Conservation (phyloP, 2,797 vertebrate species). For the Bucorvus abyssinicus region DNA sequence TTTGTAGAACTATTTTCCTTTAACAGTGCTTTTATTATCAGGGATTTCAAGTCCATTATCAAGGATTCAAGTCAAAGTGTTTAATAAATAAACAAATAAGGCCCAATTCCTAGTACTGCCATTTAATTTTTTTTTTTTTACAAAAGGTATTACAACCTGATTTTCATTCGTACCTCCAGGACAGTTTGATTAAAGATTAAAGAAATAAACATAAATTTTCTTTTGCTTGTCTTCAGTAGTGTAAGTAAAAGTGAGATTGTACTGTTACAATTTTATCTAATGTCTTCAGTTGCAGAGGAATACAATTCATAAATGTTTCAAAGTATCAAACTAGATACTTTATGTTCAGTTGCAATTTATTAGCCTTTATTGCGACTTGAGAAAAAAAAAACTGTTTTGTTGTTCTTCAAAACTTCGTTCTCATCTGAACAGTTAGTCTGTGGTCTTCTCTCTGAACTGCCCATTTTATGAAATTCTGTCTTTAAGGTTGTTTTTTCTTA, state of each 20-base stretch:
- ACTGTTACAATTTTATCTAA: background rate
- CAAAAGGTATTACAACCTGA: rapidly evolving
- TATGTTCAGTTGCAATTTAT: background rate
- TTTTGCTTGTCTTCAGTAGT: background rate
- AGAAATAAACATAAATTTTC: background rate
- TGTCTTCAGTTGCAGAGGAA: background rate
- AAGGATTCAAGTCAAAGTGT: background rate
- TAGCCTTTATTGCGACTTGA: background rate
- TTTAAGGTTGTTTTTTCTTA: background rate
- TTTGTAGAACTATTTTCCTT: background rate
- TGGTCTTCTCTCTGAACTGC: background rate
- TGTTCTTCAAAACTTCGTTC: background rate
- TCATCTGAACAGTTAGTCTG: background rate
- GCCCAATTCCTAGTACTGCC: rapidly evolving
- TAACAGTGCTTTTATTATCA: background rate
- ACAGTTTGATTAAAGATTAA: background rate
- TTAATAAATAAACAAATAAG: background rate
- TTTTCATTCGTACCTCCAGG: background rate
- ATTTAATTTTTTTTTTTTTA: background rate
- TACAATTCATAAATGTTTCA: background rate
- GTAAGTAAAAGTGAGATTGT: background rate
- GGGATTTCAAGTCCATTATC: background rate
- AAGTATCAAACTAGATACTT: background rate
- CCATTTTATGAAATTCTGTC: background rate
- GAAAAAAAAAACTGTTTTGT: background rate